phyloP scores from a whole-genome alignment of 2,888 invertebrate genomes.

The Anthophora plumipes region DNA sequence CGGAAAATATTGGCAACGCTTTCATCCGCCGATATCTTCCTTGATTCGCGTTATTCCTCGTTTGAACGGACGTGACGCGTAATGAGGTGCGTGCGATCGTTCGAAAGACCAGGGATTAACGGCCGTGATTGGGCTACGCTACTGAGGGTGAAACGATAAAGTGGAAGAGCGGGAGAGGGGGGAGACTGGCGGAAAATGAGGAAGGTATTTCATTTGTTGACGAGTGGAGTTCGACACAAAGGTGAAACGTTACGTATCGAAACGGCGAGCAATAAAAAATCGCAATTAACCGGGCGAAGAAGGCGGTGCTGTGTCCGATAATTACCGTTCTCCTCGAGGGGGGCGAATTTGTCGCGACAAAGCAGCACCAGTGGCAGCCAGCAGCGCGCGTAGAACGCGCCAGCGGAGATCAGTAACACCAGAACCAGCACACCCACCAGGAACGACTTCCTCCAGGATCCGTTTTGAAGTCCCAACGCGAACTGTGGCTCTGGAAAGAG shows the following conservation, averaged over 20 bases:
- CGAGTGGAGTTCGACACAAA: not conserved
- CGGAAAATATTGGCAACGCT: too few relatives aligned
- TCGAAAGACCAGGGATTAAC: not conserved
- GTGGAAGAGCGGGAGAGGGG: not conserved
- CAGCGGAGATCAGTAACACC: slow-evolving; percentile 85
- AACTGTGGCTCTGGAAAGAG: slow-evolving; percentile 77
- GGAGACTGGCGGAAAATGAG: not conserved
- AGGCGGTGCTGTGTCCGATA: slow-evolving; percentile 38
- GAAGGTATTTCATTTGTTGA: slow-evolving; percentile 25
- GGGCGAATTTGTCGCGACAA: slow-evolving; percentile 85
- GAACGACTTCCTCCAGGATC: slow-evolving; percentile 86
- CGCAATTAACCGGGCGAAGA: slow-evolving; percentile 40
- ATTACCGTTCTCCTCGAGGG: slow-evolving; percentile 84
- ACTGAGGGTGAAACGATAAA: not conserved
- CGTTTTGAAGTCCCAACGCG: slow-evolving; percentile 76
- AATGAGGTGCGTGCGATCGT: not conserved
- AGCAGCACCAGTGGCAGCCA: slow-evolving; percentile 85
- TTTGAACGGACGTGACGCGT: not conserved
- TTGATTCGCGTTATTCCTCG: not conserved
- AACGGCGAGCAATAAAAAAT: slow-evolving; percentile 51
- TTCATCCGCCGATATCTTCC: too few relatives aligned
- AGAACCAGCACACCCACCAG: slow-evolving; percentile 86
- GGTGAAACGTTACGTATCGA: not conserved
- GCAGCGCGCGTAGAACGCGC: slow-evolving; percentile 86
- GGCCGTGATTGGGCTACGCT: not conserved